These are phyloP conservation scores for Hetaerina titia DNA, from an alignment of 2,888 invertebrate genomes.

Conservation along the genomic window DNA sequence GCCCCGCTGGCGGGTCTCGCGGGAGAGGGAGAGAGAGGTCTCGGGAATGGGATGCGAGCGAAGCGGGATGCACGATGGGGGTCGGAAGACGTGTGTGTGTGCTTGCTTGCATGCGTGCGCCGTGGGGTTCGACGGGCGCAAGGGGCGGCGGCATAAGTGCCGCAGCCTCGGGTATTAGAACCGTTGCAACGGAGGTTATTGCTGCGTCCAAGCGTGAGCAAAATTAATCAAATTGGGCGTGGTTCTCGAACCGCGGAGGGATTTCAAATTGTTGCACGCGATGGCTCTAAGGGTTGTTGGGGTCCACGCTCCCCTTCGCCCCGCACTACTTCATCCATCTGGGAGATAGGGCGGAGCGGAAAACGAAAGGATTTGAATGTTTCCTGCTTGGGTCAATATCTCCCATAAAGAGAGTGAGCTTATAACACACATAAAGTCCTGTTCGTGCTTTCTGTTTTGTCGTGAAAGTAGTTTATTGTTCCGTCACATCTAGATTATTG, in stretches of 20 bases:
- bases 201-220: background rate
- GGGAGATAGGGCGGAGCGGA: background rate
- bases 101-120: background rate
- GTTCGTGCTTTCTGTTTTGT: background rate
- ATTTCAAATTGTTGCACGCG: slow-evolving; percentile 9
- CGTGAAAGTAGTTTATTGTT: background rate
- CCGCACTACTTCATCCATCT: background rate
- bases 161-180: background rate
- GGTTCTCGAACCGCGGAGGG: background rate
- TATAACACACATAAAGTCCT: background rate
- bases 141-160: background rate
- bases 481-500: background rate
- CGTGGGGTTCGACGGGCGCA: background rate
- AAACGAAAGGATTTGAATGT: background rate
- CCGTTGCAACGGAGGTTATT: background rate
- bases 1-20: background rate
- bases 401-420: background rate
- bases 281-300: background rate
- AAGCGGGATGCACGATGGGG: background rate
- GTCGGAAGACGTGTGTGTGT: background rate
- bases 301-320: background rate
- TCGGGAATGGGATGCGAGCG: background rate
- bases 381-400: background rate
- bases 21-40: background rate
- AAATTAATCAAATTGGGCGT: background rate